phyloP scores from a whole-genome alignment of 2,888 invertebrate genomes.

The Theretra japonica region DNA sequence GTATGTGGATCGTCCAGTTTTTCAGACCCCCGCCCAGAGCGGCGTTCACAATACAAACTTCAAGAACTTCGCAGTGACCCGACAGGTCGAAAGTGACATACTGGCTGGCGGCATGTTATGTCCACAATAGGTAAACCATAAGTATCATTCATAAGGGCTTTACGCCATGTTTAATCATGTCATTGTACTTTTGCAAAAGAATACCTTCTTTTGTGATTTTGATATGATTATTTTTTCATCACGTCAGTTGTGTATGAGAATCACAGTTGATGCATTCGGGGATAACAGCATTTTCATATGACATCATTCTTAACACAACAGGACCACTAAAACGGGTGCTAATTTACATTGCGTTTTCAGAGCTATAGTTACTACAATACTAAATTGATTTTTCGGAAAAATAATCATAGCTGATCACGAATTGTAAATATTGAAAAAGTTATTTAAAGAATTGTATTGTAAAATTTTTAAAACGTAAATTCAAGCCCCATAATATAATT shows the following conservation, averaged over 20 bases:
- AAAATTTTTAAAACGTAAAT: neutral
- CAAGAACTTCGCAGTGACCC: slow-evolving; percentile 74
- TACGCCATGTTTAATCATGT: slow-evolving; percentile 68
- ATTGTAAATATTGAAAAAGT: slow-evolving; percentile 17
- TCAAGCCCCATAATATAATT: slow-evolving; percentile 1
- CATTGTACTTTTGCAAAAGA: slow-evolving; percentile 44
- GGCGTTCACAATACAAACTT: slow-evolving; percentile 78
- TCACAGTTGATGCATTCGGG: neutral
- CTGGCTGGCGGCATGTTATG: slow-evolving; percentile 80
- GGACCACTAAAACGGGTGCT: slow-evolving; percentile 14
- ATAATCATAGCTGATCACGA: slow-evolving; percentile 59
- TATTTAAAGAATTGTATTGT: neutral
- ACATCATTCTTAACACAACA: neutral
- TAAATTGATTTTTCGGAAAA: slow-evolving; percentile 45
- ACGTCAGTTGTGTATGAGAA: neutral
- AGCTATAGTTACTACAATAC: neutral
- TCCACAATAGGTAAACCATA: slow-evolving; percentile 83
- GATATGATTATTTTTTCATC: slow-evolving; percentile 72
- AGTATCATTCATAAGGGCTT: slow-evolving; percentile 83
- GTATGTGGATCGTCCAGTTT: slow-evolving; percentile 85
- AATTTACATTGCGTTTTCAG: neutral
- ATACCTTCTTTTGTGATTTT: slow-evolving; percentile 52
- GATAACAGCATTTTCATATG: slow-evolving; percentile 4
- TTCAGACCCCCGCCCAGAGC: slow-evolving; percentile 83
- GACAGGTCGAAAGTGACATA: slow-evolving; percentile 78